Conservation (phyloP, 2,888 invertebrate genomes). For the Perizoma affinitatum region DNA sequence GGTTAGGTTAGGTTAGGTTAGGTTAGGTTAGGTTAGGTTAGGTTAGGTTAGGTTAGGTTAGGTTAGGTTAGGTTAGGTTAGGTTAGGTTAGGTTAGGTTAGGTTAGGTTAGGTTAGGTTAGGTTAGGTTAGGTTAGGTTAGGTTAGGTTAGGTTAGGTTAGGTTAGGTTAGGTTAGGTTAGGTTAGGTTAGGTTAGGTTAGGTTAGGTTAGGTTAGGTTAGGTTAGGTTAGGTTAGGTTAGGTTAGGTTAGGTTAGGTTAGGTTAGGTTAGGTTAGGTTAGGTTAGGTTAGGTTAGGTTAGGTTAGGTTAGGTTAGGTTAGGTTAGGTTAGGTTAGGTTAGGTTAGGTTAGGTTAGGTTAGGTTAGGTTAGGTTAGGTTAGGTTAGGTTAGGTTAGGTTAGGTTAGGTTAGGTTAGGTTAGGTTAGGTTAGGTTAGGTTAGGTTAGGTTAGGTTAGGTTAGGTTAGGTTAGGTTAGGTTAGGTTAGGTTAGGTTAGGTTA, state of each 20-base stretch:
- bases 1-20: conserved; percentile 30
- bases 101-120: conserved; percentile 31
- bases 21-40: conserved; percentile 35
- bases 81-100: conserved; percentile 28
- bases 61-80: conserved; percentile 37
- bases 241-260: conserved; percentile 33
- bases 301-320: conserved; percentile 39
- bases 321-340: conserved; percentile 38
- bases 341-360: conserved; percentile 40
- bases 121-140: conserved; percentile 31
- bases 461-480: conserved; percentile 44
- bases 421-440: conserved; percentile 39
- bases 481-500: conserved; percentile 43
- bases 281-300: conserved; percentile 40
- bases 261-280: conserved; percentile 38
- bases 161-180: conserved; percentile 33
- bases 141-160: conserved; percentile 31
- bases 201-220: conserved; percentile 34
- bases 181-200: conserved; percentile 33
- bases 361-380: conserved; percentile 37
- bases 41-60: conserved; percentile 38
- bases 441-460: conserved; percentile 39
- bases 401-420: conserved; percentile 36
- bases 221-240: conserved; percentile 35
- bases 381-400: conserved; percentile 37